Percentiles rank a stretch among this genome's conserved stretches.
Conservation (phyloP, 2,113 vertebrate genomes). For the Balaenoptera acutorostrata region DNA sequence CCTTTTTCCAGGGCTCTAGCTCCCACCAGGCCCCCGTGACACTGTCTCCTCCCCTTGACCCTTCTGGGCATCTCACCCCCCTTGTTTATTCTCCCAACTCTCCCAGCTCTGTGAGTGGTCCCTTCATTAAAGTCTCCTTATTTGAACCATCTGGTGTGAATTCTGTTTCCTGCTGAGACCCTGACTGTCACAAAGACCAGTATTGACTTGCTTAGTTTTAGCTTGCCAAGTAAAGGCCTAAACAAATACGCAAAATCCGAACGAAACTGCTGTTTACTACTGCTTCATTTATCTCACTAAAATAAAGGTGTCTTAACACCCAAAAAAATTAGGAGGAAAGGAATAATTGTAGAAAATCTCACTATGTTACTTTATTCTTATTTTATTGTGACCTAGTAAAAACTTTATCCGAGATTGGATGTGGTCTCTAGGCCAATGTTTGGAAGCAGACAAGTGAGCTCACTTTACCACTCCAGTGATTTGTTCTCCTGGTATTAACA, state of each 20-base stretch:
- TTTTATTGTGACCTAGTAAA: slow-evolving; percentile 4
- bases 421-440: background rate
- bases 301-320: background rate
- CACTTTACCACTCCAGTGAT: background rate
- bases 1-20: background rate
- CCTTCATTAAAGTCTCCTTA: slow-evolving; percentile 4
- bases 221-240: slow-evolving; percentile 1
- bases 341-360: background rate
- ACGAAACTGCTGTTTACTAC: background rate
- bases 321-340: background rate
- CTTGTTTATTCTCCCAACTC: background rate
- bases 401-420: background rate
- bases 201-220: slow-evolving; percentile 57
- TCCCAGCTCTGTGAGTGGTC: background rate
- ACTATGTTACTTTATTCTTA: background rate
- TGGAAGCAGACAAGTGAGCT: background rate
- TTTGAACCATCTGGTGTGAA: slow-evolving; percentile 21
- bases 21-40: background rate
- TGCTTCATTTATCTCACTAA: background rate
- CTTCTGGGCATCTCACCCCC: background rate
- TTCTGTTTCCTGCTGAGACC: slow-evolving; percentile 43
- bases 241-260: slow-evolving; percentile 41
- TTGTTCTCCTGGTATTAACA: background rate
- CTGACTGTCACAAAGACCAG: slow-evolving; percentile 11
- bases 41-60: background rate